Conservation (phyloP, 2,888 invertebrate genomes). For the Agriopis leucophaearia region DNA sequence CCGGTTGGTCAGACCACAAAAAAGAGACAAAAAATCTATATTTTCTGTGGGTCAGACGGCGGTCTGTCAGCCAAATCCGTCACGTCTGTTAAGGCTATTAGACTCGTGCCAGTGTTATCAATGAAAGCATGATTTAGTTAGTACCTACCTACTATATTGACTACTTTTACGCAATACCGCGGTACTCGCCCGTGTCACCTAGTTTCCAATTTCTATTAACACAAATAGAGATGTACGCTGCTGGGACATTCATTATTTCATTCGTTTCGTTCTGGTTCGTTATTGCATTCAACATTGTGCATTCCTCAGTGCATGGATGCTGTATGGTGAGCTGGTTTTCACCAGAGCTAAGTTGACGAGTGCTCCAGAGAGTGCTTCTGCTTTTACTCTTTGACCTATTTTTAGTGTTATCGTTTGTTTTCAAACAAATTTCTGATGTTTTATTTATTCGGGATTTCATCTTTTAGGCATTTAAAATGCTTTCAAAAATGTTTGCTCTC, state of each 20-base stretch:
- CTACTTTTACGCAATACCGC: too few relatives aligned
- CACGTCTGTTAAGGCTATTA: too few relatives aligned
- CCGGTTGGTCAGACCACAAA: too few relatives aligned
- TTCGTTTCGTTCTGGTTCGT: conserved; percentile 1
- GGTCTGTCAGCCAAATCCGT: too few relatives aligned
- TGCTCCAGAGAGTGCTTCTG: neutral
- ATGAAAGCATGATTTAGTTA: too few relatives aligned
- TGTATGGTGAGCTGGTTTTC: conserved; percentile 8
- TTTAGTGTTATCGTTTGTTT: conserved; percentile 4
- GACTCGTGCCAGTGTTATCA: too few relatives aligned
- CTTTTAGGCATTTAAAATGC: neutral
- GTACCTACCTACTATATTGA: too few relatives aligned
- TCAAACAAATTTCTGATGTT: neutral
- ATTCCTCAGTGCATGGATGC: neutral
- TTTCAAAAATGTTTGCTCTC: neutral
- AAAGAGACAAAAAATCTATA: too few relatives aligned
- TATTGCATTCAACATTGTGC: conserved; percentile 1
- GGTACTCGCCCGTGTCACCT: too few relatives aligned
- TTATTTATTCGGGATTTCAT: neutral
- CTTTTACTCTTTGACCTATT: conserved; percentile 12
- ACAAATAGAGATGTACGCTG: neutral
- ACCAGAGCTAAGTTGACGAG: conserved; percentile 18
- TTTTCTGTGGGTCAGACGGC: too few relatives aligned
- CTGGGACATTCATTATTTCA: neutral
- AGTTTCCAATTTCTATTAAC: neutral